Base-by-base conservation (phyloP, 2,888 invertebrate genomes). In the Pomacea canaliculata region DNA sequence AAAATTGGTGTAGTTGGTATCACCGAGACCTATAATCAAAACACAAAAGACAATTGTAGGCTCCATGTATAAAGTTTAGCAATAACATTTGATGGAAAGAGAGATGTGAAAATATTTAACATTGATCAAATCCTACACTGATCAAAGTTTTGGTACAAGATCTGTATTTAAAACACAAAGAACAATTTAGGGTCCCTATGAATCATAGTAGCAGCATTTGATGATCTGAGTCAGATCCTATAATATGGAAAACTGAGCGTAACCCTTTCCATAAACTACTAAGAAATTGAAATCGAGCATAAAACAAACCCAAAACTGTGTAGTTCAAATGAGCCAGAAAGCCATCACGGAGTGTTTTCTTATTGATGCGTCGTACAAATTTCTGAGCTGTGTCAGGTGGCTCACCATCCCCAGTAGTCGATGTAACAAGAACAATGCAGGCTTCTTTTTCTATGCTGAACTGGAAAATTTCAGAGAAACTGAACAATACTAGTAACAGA, bases 401-500 rank as follows among this genome's bases (percentile, higher is more conserved):
- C 70, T 93, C 93, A 49, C 93, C 93, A 83, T 93, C 93, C 8
- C 93, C 93, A 10, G 93, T 93, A 0, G 93, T 92, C 1, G 93
- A 93, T 4, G 91, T 90, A 8, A 93, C 89, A 66, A 93, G 89
- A 9, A 93, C 91, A 68, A 90, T 88, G 82, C 91, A 89, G 13
- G 71, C 78, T 78, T 88, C 89, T n/a, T 85, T 76, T 78, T 90
- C 89, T 19, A 90, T 79, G 76, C 84, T 85, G 81, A 90, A 90
- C 90, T 90, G 84, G 60, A 82, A 81, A 49, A 71, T 60, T 56
- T 56, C 16, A 16, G 51, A 56, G 12, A 37, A 37, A 37, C 4
- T 37, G 3, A 37, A 37, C 3, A 37, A 37, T 37, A 37, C 37
- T 37, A 37, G 37, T 37, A 56, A 56, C 16, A 51, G 51, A 51